Conservation (phyloP, 2,113 vertebrate genomes). For the Rhinichthys klamathensis region DNA sequence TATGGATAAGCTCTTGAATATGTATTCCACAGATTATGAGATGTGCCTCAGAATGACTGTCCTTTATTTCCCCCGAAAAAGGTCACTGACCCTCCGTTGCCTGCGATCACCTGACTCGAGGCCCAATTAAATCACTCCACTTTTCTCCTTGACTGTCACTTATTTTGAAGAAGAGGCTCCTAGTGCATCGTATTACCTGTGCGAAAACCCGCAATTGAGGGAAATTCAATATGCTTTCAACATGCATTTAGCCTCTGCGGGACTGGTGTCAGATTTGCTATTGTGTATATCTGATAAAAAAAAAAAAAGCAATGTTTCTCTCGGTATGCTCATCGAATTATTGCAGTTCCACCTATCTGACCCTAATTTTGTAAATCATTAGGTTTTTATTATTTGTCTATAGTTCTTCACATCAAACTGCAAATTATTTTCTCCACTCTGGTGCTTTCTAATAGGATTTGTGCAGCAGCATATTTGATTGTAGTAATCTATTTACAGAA, state of each 20-base stretch:
- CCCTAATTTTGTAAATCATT: conserved; percentile 47
- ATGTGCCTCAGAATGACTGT: conserved; percentile 47
- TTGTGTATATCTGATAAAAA: conserved; percentile 28
- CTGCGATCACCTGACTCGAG: conserved; percentile 33
- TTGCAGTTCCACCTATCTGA: conserved; percentile 37
- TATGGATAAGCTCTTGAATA: conserved; percentile 63
- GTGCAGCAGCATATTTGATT: conserved; percentile 40
- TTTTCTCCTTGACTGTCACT: conserved; percentile 52
- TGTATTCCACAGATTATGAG: conserved; percentile 56
- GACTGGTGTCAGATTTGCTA: conserved; percentile 47
- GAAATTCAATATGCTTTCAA: conserved; percentile 59
- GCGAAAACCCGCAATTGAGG: conserved; percentile 51
- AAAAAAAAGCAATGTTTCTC: conserved; percentile 42
- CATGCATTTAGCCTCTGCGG: conserved; percentile 45
- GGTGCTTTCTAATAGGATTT: conserved; percentile 49
- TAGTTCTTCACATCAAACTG: conserved; percentile 33
- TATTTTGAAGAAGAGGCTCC: conserved; percentile 56
- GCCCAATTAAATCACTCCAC: conserved; percentile 58
- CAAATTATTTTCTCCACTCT: conserved; percentile 30
- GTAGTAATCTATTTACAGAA: conserved; percentile 39
- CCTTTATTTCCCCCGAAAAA: conserved; percentile 50
- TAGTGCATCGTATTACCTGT: conserved; percentile 57
- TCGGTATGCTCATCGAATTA: conserved; percentile 34
- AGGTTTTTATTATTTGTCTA: conserved; percentile 39
- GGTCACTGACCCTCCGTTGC: conserved; percentile 47